Evolutionary conservation across 2,888 invertebrate genomes (phyloP).

Genomic region (Eupithecia pulchellata): DNA sequence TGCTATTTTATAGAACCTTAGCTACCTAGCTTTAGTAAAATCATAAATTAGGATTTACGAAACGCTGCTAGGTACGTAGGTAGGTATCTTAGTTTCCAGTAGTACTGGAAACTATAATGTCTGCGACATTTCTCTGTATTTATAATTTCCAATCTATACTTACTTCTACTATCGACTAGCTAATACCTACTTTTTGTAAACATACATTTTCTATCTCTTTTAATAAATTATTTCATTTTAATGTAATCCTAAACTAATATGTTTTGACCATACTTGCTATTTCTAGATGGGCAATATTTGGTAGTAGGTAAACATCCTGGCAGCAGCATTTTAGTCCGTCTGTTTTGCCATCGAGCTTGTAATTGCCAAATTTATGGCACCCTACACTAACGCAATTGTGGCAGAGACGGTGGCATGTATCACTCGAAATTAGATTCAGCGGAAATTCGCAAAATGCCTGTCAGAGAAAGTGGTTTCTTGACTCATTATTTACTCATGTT

Average conservation of each 20-base stretch:
- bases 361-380: constrained; percentile 83
- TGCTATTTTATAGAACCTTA: neutral
- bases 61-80: too few species aligned
- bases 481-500: constrained; percentile 47
- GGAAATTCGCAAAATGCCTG: constrained; percentile 63
- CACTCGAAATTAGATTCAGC: constrained; percentile 81
- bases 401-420: constrained; percentile 74
- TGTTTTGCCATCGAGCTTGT: constrained; percentile 73
- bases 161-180: too few species aligned
- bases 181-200: too few species aligned
- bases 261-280: neutral
- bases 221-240: too few species aligned
- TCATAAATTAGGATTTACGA: too few species aligned
- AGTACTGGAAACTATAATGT: too few species aligned
- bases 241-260: too few species aligned
- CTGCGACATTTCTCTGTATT: too few species aligned
- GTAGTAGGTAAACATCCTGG: neutral
- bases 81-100: too few species aligned
- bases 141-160: too few species aligned
- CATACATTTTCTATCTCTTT: too few species aligned
- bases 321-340: constrained; percentile 66
- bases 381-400: constrained; percentile 81
- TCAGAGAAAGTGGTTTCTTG: constrained; percentile 60
- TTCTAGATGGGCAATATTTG: neutral
- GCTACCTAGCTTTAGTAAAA: too few species aligned